Evolutionary conservation across 1,140 invertebrate species (phyloP).

Genomic region (Epicauta chinensis): DNA sequence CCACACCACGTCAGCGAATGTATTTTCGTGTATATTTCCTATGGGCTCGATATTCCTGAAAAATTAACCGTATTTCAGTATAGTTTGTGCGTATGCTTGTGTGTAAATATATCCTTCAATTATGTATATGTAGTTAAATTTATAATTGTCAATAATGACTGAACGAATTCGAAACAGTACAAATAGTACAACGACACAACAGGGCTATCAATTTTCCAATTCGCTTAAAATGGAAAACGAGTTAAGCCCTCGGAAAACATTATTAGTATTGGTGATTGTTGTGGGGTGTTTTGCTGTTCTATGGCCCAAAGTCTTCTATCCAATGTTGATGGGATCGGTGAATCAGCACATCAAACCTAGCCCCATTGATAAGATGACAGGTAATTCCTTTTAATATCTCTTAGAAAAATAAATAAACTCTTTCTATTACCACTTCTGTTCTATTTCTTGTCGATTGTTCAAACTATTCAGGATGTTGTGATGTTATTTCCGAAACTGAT

Average conservation of each 20-base stretch:
- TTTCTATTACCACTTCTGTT: background rate
- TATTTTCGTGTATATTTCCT: constrained; percentile 11
- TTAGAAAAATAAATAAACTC: no score
- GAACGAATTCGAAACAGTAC: constrained; percentile 21
- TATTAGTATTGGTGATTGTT: constrained; percentile 81
- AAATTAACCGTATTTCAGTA: constrained; percentile 5
- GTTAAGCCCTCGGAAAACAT: constrained; percentile 78
- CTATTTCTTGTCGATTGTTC: no score
- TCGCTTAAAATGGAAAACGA: constrained; percentile 49
- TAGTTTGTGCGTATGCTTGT: background rate
- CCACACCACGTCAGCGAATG: constrained; percentile 14
- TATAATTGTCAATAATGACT: constrained; percentile 14
- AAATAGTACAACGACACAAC: background rate
- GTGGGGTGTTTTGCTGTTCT: constrained; percentile 89
- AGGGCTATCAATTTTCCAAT: background rate
- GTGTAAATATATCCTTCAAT: no score
- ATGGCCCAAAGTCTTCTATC: constrained; percentile 93
- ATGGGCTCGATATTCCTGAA: background rate
- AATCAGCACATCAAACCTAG: constrained; percentile 49
- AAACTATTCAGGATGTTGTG: constrained; percentile 65
- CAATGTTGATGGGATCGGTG: constrained; percentile 67
- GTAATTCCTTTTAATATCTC: no score
- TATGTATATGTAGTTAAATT: no score
- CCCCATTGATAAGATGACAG: constrained; percentile 50
- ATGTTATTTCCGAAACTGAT: constrained; percentile 69